Percentiles rank a stretch among this genome's conserved stretches.
These are phyloP conservation scores for Epizoanthus ramosus DNA, from an alignment of 92 coral and sea anemone genomes.

Conservation along the genomic window DNA sequence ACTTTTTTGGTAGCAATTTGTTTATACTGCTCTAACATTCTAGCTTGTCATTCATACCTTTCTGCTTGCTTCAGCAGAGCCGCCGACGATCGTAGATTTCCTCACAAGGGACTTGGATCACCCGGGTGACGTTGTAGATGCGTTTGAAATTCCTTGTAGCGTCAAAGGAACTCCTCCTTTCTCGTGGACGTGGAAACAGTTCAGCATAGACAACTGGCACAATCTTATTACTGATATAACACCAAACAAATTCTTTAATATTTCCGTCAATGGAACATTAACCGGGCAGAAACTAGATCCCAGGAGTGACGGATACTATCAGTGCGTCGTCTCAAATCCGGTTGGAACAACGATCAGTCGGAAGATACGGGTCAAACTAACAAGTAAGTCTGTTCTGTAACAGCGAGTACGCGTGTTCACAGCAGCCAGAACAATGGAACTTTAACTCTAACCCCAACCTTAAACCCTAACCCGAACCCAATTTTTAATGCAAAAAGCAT, in stretches of 20 bases:
- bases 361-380: slow-evolving; percentile 22
- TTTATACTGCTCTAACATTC: no score
- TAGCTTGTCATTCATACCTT: no score
- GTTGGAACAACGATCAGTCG: slow-evolving; percentile 34
- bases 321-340: slow-evolving; percentile 26
- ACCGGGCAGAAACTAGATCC: not conserved
- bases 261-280: slow-evolving; percentile 7
- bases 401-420: no score
- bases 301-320: not conserved
- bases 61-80: not conserved
- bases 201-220: slow-evolving; percentile 1
- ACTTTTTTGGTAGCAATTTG: no score
- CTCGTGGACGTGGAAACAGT: slow-evolving; percentile 32
- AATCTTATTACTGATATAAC: not conserved
- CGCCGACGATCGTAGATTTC: slow-evolving; percentile 21
- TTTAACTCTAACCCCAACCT: no score
- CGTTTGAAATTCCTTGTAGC: slow-evolving; percentile 22
- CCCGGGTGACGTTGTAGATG: not conserved
- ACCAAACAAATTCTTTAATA: not conserved
- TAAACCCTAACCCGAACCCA: no score
- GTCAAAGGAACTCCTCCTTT: slow-evolving; percentile 33
- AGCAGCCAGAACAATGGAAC: no score
- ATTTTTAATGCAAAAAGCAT: no score
- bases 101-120: slow-evolving; percentile 13
- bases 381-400: slow-evolving; percentile 17